Conservation (phyloP, 2,113 vertebrate species). For the Eclectus roratus region DNA sequence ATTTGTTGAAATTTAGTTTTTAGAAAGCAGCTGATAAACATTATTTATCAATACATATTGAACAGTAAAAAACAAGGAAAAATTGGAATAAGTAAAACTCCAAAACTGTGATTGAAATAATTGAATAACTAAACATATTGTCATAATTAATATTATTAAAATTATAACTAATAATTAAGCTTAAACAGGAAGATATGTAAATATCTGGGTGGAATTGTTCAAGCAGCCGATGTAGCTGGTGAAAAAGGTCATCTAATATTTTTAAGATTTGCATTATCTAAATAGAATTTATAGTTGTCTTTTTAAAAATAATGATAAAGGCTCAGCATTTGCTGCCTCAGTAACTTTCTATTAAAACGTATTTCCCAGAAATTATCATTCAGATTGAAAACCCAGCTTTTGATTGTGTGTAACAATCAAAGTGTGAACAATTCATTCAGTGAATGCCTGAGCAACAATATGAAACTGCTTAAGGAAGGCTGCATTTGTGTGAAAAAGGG, state of each 20-base stretch:
- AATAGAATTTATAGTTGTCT: background rate
- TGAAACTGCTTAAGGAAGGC: slow-evolving; percentile 14
- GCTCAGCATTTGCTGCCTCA: slow-evolving; percentile 40
- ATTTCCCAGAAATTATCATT: slow-evolving; percentile 72
- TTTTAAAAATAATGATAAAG: slow-evolving; percentile 38
- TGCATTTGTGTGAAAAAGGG: slow-evolving; percentile 16
- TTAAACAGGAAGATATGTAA: background rate
- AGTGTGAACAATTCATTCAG: slow-evolving; percentile 67
- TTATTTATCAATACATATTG: background rate
- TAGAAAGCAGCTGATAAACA: background rate
- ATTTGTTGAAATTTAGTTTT: background rate
- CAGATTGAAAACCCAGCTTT: slow-evolving; percentile 64
- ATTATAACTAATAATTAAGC: background rate
- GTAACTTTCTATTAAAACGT: slow-evolving; percentile 66
- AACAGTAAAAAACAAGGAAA: background rate
- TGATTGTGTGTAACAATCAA: slow-evolving; percentile 65
- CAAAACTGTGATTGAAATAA: background rate
- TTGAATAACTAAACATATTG: background rate
- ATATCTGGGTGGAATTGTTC: background rate
- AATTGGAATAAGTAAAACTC: background rate
- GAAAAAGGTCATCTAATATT: background rate
- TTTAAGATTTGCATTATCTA: slow-evolving; percentile 19
- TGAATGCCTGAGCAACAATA: slow-evolving; percentile 26
- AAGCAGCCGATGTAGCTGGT: background rate
- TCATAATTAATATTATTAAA: background rate